These are phyloP conservation scores for Holothuria glaberrima DNA, from an alignment of 35 echinoderm and acorn worm genomes.

Conservation along the genomic window DNA sequence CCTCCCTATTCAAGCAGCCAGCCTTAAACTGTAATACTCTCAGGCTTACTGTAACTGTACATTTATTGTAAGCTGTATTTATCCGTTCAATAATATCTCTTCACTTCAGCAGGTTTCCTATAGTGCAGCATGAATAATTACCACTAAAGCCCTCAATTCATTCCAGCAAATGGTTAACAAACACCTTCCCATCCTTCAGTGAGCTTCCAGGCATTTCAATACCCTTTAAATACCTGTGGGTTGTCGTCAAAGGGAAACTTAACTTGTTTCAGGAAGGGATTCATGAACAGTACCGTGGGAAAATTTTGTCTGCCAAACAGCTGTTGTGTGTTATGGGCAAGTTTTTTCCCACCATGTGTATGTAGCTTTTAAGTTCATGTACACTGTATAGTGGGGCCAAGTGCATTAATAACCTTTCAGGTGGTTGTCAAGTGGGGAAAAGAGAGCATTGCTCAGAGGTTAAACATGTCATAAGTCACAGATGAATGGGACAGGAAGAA, in stretches of 20 bases:
- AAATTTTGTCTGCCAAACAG: background rate
- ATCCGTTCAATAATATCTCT: no score
- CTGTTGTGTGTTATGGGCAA: background rate
- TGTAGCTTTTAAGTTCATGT: background rate
- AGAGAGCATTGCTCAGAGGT: background rate
- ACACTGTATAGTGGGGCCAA: no score
- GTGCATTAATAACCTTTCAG: background rate
- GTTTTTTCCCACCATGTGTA: slow-evolving; percentile 1
- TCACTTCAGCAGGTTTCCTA: no score
- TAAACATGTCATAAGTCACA: background rate
- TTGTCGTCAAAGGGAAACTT: background rate
- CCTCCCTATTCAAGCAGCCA: no score
- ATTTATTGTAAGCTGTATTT: no score
- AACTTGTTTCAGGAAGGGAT: background rate
- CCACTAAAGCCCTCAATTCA: background rate
- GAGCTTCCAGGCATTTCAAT: background rate
- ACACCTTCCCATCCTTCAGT: background rate
- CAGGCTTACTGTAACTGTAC: no score
- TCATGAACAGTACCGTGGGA: background rate
- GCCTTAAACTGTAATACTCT: no score
- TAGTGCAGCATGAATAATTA: background rate
- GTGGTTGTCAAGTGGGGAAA: background rate
- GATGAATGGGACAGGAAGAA: background rate
- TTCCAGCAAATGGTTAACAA: background rate
- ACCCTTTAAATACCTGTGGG: background rate